Base-by-base conservation (phyloP, 2,888 invertebrate genomes). In the Drosophila koepferae region DNA sequence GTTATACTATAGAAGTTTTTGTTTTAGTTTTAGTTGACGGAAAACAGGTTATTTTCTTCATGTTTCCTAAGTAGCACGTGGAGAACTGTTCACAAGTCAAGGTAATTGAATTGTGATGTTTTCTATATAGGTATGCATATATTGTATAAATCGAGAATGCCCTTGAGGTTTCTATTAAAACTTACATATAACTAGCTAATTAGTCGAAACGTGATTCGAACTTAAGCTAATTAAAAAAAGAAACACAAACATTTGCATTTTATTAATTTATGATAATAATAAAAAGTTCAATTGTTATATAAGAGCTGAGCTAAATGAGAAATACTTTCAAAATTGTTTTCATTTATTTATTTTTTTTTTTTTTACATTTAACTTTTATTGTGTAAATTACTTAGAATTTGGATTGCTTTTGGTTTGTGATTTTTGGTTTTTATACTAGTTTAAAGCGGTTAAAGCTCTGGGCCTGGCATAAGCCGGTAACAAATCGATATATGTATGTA, bases 61-160 rank as follows among this genome's bases (percentile, higher is more conserved):
- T 69, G 56, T 82, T 85, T 80, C 61, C 61, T 54, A 54, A 58
- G 49, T 55, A 80, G 60, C 86, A 86, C 83, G 77, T 74, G 83
- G 89, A 38, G 38, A 14, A 54, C 53, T 59, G 31, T 23, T 53
- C 63, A 23, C 59, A 31, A 67, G 55, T 65, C 89, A 88, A 83
- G 81, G 77, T 64, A 73, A 80, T 67, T 61, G 53, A 70, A 66
- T 55, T 48, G 59, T 60, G 67, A 63, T 60, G 54, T 81, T 78
- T 69, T 75, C 86, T 48, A 83, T 53, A 46, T 43, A 16, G 4
- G 28, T 28, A 16, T 49, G 16, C 9, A 56, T 58, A 43, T 44
- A 40, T 41, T 6, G 41, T 16, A 10, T 51, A 7, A 18, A 58
- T 61, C 38, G 10, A 34, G 12, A 12, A 1, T 65, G 84, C 64